A percentile compares a stretch with the other conserved stretches of the same genome.
phyloP scores from a whole-genome alignment of 2,797 vertebrate genomes.

The Mus spretus region DNA sequence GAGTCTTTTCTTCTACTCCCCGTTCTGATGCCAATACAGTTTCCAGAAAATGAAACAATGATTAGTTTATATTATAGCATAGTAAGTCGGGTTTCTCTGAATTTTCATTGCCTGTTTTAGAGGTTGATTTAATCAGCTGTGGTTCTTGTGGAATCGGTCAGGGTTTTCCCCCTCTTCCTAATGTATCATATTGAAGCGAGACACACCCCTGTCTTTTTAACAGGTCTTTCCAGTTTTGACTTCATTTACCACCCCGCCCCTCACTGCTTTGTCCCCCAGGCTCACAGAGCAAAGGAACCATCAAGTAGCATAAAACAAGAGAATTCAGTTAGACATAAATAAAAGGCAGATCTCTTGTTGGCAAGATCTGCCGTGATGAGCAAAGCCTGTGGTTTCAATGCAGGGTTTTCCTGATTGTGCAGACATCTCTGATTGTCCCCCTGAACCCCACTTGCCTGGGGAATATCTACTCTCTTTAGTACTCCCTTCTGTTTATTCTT shows the following conservation, averaged over 20 bases:
- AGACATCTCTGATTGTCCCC: slow-evolving; percentile 79
- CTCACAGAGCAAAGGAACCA: slow-evolving; percentile 86
- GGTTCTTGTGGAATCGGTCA: slow-evolving; percentile 66
- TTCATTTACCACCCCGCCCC: slow-evolving; percentile 78
- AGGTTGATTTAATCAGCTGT: slow-evolving; percentile 73
- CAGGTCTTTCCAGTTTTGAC: slow-evolving; percentile 83
- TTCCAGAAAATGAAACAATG: slow-evolving; percentile 68
- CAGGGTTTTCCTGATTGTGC: slow-evolving; percentile 76
- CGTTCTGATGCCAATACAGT: slow-evolving; percentile 63
- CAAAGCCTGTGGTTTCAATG: slow-evolving; percentile 77
- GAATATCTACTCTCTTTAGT: slow-evolving; percentile 70
- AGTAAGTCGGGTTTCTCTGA: slow-evolving; percentile 56
- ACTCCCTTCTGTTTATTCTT: slow-evolving; percentile 73
- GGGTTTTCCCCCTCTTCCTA: background rate
- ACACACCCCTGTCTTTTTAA: slow-evolving; percentile 81
- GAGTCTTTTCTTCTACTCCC: slow-evolving; percentile 40
- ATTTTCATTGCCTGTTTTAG: slow-evolving; percentile 73
- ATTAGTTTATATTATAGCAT: slow-evolving; percentile 41
- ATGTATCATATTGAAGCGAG: slow-evolving; percentile 70
- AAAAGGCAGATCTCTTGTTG: slow-evolving; percentile 84
- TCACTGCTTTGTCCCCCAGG: slow-evolving; percentile 72
- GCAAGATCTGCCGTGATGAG: slow-evolving; percentile 75
- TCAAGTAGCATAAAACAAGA: slow-evolving; percentile 84
- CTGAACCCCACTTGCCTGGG: slow-evolving; percentile 75
- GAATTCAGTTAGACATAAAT: slow-evolving; percentile 86